Conservation (phyloP, 1,140 invertebrate species). For the Elymnias hypermnestra region DNA sequence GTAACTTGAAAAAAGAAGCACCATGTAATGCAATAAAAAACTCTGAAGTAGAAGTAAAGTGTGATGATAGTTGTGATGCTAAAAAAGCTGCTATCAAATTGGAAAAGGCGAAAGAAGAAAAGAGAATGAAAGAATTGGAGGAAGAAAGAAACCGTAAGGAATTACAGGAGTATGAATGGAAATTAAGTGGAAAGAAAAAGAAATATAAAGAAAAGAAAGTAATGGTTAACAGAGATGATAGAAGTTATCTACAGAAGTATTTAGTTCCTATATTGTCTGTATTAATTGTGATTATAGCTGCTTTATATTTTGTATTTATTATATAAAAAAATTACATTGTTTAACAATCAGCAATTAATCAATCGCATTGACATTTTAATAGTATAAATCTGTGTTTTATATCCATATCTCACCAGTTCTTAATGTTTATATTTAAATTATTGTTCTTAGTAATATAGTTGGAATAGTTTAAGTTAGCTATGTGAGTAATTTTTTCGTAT, state of each 20-base stretch:
- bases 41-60: slow-evolving; percentile 74
- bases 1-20: slow-evolving; percentile 86
- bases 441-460: too few relatives aligned
- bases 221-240: slow-evolving; percentile 48
- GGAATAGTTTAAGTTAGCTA: too few relatives aligned
- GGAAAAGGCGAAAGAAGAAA: slow-evolving; percentile 72
- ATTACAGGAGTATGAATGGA: slow-evolving; percentile 84
- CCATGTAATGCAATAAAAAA: slow-evolving; percentile 80
- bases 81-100: slow-evolving; percentile 76
- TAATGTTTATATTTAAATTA: too few relatives aligned
- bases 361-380: too few relatives aligned
- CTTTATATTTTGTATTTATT: slow-evolving; percentile 39
- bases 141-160: slow-evolving; percentile 81
- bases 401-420: too few relatives aligned
- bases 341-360: too few relatives aligned
- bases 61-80: slow-evolving; percentile 79
- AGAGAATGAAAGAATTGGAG: slow-evolving; percentile 77
- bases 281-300: slow-evolving; percentile 31
- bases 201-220: slow-evolving; percentile 64
- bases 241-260: slow-evolving; percentile 56
- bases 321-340: too few relatives aligned
- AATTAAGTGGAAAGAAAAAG: slow-evolving; percentile 79
- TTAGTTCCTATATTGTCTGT: slow-evolving; percentile 55
- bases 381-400: too few relatives aligned
- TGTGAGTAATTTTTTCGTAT: too few relatives aligned